phyloP scores from a whole-genome alignment of 2,113 vertebrate genomes.

The Dascyllus trimaculatus region DNA sequence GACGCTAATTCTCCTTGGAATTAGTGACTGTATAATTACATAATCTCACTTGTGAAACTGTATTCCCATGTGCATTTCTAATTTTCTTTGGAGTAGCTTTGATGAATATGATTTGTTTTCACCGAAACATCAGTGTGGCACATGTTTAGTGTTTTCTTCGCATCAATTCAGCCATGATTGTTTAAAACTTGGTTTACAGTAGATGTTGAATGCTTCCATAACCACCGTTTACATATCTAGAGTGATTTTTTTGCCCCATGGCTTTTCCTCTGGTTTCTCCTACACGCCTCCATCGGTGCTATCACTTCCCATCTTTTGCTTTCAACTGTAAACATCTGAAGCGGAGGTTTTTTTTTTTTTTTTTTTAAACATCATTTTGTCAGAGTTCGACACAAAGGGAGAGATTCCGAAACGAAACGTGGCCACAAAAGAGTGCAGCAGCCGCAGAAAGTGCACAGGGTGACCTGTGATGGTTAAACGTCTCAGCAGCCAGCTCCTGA shows the following conservation, averaged over 20 bases:
- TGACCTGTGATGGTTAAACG: constrained; percentile 35
- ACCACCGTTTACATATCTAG: constrained; percentile 53
- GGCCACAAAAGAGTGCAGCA: constrained; percentile 25
- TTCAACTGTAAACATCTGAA: constrained; percentile 40
- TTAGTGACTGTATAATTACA: constrained; percentile 31
- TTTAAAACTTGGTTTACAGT: constrained; percentile 49
- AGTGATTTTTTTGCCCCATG: constrained; percentile 26
- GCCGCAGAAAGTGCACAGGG: constrained; percentile 27
- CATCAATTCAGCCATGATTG: constrained; percentile 47
- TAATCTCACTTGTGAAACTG: constrained; percentile 36
- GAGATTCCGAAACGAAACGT: fast-evolving
- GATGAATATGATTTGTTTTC: constrained; percentile 25
- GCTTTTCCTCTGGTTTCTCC: constrained; percentile 34
- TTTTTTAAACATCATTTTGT: background rate
- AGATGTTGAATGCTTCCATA: constrained; percentile 51
- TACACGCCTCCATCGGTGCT: constrained; percentile 34
- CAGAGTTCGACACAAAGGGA: constrained; percentile 23
- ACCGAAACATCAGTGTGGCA: constrained; percentile 39
- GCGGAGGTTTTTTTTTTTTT: background rate
- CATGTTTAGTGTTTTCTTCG: constrained; percentile 41
- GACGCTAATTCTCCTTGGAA: constrained; percentile 16
- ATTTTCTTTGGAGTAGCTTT: constrained; percentile 9
- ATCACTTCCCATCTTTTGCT: constrained; percentile 47
- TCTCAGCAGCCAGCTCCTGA: constrained; percentile 28
- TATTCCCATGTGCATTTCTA: constrained; percentile 4